Evolutionary conservation across 2,797 vertebrate genomes (phyloP).

Genomic region (Arnoldichthys spilopterus): DNA sequence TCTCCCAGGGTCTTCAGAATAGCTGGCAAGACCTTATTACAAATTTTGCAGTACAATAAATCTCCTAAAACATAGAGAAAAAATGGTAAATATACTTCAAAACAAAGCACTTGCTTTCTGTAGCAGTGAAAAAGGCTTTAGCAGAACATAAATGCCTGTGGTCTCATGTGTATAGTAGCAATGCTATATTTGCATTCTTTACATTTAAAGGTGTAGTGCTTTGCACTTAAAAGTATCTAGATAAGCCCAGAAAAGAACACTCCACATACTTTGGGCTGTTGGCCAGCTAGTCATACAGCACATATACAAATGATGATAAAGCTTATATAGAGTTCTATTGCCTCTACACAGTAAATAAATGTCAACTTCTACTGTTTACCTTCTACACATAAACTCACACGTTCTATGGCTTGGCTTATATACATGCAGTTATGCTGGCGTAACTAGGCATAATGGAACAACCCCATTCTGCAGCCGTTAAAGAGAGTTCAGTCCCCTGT

Average conservation of each 20-base stretch:
- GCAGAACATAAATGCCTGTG: slow-evolving; percentile 7
- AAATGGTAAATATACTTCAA: slow-evolving; percentile 63
- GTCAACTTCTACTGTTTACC: slow-evolving; percentile 50
- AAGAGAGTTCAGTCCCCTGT: background rate
- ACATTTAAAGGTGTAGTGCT: slow-evolving; percentile 34
- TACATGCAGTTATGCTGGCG: slow-evolving; percentile 60
- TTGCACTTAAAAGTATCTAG: slow-evolving; percentile 48
- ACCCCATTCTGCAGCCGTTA: background rate
- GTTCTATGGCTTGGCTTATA: slow-evolving; percentile 61
- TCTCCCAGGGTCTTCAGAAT: slow-evolving; percentile 53
- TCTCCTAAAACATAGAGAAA: slow-evolving; percentile 54
- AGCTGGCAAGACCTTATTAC: slow-evolving; percentile 46
- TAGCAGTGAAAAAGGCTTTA: slow-evolving; percentile 54
- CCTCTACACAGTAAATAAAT: slow-evolving; percentile 62
- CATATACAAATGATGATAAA: slow-evolving; percentile 65
- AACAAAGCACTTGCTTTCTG: slow-evolving; percentile 52
- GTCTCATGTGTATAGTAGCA: slow-evolving; percentile 26
- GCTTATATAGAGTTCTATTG: slow-evolving; percentile 57
- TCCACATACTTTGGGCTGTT: slow-evolving; percentile 53
- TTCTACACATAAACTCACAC: slow-evolving; percentile 51
- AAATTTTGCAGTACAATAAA: slow-evolving; percentile 62
- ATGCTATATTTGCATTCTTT: slow-evolving; percentile 37
- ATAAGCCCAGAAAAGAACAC: slow-evolving; percentile 56
- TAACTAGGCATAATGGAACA: slow-evolving; percentile 23
- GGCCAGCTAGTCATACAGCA: slow-evolving; percentile 53